Evolutionary conservation across 2,888 invertebrate species (phyloP).

Genomic region (Synanthedon myopaeformis): DNA sequence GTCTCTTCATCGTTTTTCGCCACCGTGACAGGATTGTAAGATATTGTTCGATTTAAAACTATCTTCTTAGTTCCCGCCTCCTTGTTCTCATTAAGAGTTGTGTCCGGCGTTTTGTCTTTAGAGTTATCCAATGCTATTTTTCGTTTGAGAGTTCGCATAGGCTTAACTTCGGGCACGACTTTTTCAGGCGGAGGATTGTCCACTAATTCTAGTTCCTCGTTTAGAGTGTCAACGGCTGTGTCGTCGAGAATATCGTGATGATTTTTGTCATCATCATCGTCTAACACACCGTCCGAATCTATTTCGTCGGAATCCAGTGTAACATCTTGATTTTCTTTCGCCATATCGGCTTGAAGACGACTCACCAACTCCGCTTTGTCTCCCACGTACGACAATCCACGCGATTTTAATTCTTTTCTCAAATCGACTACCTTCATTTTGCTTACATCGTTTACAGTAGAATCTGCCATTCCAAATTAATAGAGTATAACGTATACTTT

Average conservation of each 20-base stretch:
- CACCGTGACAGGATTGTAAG: constrained; percentile 18
- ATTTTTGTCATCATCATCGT: constrained; percentile 68
- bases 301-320: constrained; percentile 62
- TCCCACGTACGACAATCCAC: constrained; percentile 79
- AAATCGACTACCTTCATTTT: constrained; percentile 84
- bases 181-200: constrained; percentile 31
- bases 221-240: constrained; percentile 41
- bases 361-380: constrained; percentile 86
- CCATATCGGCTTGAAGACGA: constrained; percentile 74
- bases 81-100: constrained; percentile 30
- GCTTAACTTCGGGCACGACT: constrained; percentile 27
- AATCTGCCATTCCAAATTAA: constrained; percentile 20
- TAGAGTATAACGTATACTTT: background rate
- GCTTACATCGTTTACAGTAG: constrained; percentile 32
- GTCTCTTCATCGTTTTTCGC: constrained; percentile 16
- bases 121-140: constrained; percentile 32
- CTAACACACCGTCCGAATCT: constrained; percentile 63
- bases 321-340: constrained; percentile 52
- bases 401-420: constrained; percentile 82
- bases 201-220: constrained; percentile 47
- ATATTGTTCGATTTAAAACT: constrained; percentile 67
- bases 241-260: constrained; percentile 54
- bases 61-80: constrained; percentile 72
- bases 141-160: constrained; percentile 39
- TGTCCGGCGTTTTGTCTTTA: constrained; percentile 26